Percentiles rank a stretch among this genome's conserved stretches.
These are phyloP conservation scores for Schrankia costaestrigalis DNA, from an alignment of 2,888 invertebrate genomes.

Conservation along the genomic window DNA sequence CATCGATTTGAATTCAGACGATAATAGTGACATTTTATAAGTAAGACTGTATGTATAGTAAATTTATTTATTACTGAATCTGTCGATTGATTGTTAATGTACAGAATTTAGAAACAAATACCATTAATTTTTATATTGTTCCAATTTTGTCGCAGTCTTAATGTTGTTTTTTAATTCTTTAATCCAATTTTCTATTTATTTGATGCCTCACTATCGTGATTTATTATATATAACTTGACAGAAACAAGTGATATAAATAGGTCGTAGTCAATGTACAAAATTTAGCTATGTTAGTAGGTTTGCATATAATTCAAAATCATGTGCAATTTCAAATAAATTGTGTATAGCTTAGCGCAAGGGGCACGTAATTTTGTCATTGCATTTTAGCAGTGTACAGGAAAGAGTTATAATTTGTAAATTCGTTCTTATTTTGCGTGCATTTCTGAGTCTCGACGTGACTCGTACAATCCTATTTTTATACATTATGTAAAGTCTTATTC, in stretches of 20 bases:
- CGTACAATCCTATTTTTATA: slow-evolving; percentile 80
- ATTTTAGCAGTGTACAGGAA: slow-evolving; percentile 73
- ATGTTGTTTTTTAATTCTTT: slow-evolving; percentile 51
- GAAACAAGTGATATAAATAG: slow-evolving; percentile 70
- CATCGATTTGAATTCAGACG: slow-evolving; percentile 56
- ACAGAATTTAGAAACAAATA: slow-evolving; percentile 63
- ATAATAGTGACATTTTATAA: slow-evolving; percentile 62
- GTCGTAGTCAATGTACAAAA: slow-evolving; percentile 74
- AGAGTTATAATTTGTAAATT: slow-evolving; percentile 66
- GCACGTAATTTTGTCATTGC: slow-evolving; percentile 72
- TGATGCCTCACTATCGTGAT: slow-evolving; percentile 50
- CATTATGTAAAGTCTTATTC: slow-evolving; percentile 77
- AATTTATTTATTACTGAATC: slow-evolving; percentile 76
- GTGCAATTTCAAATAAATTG: slow-evolving; percentile 66
- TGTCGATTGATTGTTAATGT: slow-evolving; percentile 69
- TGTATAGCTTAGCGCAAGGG: slow-evolving; percentile 58
- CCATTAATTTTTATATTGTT: slow-evolving; percentile 70
- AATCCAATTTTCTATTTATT: slow-evolving; percentile 66
- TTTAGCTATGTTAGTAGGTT: slow-evolving; percentile 67
- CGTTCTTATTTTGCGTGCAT: slow-evolving; percentile 74
- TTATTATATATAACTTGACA: slow-evolving; percentile 56
- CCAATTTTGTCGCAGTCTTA: slow-evolving; percentile 64
- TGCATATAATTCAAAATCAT: slow-evolving; percentile 74
- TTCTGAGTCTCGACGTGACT: slow-evolving; percentile 67
- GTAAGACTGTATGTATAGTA: slow-evolving; percentile 77